A percentile compares a stretch with the other conserved stretches of the same genome.
phyloP scores from a whole-genome alignment of 1,140 invertebrate genomes.

The Diachasma alloeum region DNA sequence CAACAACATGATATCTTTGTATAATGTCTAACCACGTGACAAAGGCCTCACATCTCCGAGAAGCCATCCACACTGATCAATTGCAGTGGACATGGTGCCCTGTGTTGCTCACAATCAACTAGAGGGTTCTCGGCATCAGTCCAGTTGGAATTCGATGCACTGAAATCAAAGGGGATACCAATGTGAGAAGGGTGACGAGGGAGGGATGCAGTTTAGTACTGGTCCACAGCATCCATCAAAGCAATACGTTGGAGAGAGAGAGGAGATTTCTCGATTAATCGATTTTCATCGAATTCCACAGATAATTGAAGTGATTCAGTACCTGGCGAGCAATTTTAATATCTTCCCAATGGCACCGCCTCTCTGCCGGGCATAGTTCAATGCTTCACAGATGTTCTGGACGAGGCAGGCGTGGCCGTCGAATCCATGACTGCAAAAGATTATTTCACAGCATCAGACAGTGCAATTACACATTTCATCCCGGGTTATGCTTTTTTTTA shows the following conservation, averaged over 20 bases:
- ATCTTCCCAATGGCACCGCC: conserved; percentile 57
- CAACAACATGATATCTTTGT: neutral
- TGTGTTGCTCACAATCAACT: conserved; percentile 52
- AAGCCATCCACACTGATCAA: conserved; percentile 55
- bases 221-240: neutral
- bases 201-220: neutral
- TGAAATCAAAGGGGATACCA: conserved; percentile 20
- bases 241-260: neutral
- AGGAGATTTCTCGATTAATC: conserved; percentile 12
- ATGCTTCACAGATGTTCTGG: conserved; percentile 66
- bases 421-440: conserved; percentile 64
- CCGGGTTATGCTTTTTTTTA: neutral
- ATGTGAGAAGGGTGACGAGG: neutral
- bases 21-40: neutral
- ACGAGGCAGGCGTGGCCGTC: conserved; percentile 67
- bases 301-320: conserved; percentile 21
- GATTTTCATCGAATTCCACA: conserved; percentile 3
- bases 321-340: conserved; percentile 53
- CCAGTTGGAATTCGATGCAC: conserved; percentile 37
- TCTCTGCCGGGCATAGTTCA: conserved; percentile 39
- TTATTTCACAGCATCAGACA: neutral
- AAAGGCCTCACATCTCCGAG: conserved; percentile 19
- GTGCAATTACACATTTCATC: neutral
- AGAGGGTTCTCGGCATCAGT: conserved; percentile 37
- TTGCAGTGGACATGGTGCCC: conserved; percentile 54